These are phyloP conservation scores for Nephila pilipes DNA, from an alignment of 1,140 invertebrate genomes.

Conservation along the genomic window DNA sequence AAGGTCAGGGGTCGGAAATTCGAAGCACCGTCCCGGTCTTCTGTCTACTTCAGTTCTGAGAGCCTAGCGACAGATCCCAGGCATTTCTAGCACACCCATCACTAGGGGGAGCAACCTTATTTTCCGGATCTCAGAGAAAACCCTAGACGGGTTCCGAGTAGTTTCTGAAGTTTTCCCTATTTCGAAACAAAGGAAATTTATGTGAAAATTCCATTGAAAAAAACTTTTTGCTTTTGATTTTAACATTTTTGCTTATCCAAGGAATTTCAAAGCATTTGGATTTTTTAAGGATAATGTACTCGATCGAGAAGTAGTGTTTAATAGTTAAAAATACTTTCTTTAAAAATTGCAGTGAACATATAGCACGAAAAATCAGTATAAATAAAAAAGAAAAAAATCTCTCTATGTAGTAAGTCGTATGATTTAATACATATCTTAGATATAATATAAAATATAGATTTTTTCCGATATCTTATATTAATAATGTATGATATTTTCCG, in stretches of 20 bases:
- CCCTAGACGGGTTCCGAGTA: neutral
- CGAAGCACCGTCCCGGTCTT: neutral
- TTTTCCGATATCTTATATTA: no score
- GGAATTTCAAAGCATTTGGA: neutral
- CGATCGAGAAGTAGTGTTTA: neutral
- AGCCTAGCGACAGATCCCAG: neutral
- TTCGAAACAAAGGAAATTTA: slow-evolving; percentile 4
- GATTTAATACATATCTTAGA: no score
- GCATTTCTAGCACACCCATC: neutral
- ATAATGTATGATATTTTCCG: no score
- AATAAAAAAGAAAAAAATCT: no score
- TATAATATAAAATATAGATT: no score
- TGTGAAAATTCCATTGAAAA: neutral
- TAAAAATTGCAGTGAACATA: no score
- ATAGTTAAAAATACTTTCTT: no score
- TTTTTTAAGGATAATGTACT: neutral
- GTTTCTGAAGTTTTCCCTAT: neutral
- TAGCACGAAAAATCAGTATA: no score
- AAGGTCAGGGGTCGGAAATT: neutral
- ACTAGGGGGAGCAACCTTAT: slow-evolving; percentile 12
- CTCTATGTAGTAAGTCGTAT: no score
- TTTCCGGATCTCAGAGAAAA: neutral
- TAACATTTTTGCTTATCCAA: neutral
- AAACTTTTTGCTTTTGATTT: no score
- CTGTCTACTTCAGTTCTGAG: neutral